Conservation (phyloP, 2,113 vertebrate genomes). For the Notothenia rossii region DNA sequence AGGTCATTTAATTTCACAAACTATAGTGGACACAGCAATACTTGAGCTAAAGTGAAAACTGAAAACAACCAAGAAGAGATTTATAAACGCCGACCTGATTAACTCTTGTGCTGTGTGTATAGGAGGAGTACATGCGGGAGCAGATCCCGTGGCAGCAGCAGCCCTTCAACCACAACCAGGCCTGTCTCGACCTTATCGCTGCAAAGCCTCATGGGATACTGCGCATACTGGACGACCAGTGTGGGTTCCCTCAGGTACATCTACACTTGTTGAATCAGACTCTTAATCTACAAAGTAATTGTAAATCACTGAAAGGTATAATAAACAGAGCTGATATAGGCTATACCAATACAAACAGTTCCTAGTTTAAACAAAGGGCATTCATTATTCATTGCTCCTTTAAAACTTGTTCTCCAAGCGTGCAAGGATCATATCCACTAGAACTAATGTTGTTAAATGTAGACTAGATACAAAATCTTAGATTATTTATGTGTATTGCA, state of each 20-base stretch:
- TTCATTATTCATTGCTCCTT: no score
- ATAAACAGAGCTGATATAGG: background rate
- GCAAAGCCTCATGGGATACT: conserved; percentile 96
- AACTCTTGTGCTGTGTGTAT: conserved; percentile 32
- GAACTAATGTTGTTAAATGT: conserved; percentile 18
- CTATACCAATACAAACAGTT: background rate
- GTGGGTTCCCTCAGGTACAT: conserved; percentile 94
- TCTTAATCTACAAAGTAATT: background rate
- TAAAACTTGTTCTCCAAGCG: no score
- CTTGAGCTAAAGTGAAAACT: conserved; percentile 8
- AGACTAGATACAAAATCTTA: background rate
- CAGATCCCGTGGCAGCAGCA: conserved; percentile 95
- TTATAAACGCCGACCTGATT: background rate
- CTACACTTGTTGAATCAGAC: background rate
- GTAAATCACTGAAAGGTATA: background rate
- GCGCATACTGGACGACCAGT: conserved; percentile 96
- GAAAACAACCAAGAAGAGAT: background rate
- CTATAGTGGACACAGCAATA: background rate
- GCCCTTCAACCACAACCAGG: conserved; percentile 90
- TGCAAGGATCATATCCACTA: background rate
- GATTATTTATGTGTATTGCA: background rate
- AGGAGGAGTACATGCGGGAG: conserved; percentile 96
- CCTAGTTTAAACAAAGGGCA: background rate
- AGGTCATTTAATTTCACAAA: background rate
- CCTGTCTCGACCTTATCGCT: conserved; percentile 95